phyloP scores from a whole-genome alignment of 2,797 vertebrate species.

The Hydrolagus colliei region DNA sequence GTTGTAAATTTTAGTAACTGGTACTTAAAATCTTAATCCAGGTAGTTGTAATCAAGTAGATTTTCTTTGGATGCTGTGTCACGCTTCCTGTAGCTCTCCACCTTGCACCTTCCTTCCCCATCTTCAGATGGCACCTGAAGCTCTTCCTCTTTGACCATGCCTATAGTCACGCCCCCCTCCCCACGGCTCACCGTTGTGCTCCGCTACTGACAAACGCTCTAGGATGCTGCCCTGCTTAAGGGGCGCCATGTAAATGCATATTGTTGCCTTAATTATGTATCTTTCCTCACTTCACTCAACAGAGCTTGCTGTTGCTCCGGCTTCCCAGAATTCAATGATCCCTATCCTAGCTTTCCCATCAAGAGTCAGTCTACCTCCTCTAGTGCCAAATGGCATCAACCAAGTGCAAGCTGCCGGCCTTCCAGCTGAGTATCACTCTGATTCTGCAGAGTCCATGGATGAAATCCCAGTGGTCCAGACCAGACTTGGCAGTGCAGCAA shows the following conservation, averaged over 20 bases:
- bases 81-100: no score
- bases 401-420: conserved; percentile 58
- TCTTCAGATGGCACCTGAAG: no score
- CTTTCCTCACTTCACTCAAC: neutral
- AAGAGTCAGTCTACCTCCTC: conserved; percentile 48
- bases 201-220: no score
- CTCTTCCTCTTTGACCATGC: no score
- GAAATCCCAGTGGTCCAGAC: conserved; percentile 80
- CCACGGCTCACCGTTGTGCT: no score
- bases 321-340: conserved; percentile 52
- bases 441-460: conserved; percentile 79
- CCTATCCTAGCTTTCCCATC: conserved; percentile 58
- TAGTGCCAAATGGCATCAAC: conserved; percentile 35
- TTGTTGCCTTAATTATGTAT: neutral
- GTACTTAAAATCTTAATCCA: no score
- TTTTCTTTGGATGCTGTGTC: no score
- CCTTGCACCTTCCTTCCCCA: no score
- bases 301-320: conserved; percentile 41
- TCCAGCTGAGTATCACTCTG: conserved; percentile 72
- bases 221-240: no score
- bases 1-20: neutral
- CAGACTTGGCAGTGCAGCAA: conserved; percentile 63
- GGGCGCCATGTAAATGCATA: neutral
- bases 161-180: no score
- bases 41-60: no score